Evolutionary conservation across 2,888 invertebrate genomes (phyloP).

Genomic region (Athalia rosae): DNA sequence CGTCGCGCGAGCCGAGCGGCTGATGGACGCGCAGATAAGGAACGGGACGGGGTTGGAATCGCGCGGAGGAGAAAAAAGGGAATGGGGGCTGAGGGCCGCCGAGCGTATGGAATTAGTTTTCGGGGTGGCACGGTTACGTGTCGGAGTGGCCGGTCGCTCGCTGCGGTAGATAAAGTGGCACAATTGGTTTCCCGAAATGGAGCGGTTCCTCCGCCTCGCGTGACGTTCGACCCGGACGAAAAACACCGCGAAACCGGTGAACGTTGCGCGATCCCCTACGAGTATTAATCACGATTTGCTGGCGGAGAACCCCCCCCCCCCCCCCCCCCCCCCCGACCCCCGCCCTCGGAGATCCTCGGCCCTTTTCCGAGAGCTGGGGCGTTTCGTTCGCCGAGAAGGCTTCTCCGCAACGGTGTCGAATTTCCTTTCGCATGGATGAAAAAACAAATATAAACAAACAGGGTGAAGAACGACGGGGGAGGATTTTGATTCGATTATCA

Average conservation of each 20-base stretch:
- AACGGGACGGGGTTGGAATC: neutral
- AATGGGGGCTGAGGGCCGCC: neutral
- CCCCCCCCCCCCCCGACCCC: too few species aligned
- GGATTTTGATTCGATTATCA: neutral
- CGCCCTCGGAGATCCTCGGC: too few species aligned
- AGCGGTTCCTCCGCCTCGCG: neutral
- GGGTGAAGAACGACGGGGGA: neutral
- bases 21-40: slow-evolving; percentile 22
- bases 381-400: too few species aligned
- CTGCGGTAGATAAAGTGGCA: slow-evolving; percentile 28
- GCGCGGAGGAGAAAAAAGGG: neutral
- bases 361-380: too few species aligned
- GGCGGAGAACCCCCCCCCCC: too few species aligned
- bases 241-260: neutral
- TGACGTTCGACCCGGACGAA: neutral
- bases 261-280: neutral
- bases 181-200: slow-evolving; percentile 22
- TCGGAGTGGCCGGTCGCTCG: slow-evolving; percentile 2
- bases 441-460: neutral
- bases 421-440: too few species aligned
- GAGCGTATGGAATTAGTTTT: slow-evolving; percentile 6
- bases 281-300: too few species aligned
- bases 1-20: neutral
- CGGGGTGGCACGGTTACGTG: slow-evolving; percentile 4
- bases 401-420: too few species aligned